Conservation (phyloP, 2,888 invertebrate genomes). For the Xanthia icteritia region DNA sequence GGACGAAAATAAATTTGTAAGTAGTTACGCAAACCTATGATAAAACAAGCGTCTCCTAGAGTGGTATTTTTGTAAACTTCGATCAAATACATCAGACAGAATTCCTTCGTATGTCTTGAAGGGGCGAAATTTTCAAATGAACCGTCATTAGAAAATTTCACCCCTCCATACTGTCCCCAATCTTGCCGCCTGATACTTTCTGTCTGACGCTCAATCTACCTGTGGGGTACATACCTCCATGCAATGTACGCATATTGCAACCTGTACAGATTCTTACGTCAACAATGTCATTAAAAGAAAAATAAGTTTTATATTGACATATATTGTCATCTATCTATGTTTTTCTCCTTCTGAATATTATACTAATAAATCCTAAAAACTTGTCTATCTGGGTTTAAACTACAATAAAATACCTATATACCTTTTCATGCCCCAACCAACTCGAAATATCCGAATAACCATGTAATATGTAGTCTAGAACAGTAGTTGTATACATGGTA, state of each 20-base stretch:
- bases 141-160: slow-evolving; percentile 55
- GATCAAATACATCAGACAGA: slow-evolving; percentile 31
- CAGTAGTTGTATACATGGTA: slow-evolving; percentile 2
- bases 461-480: slow-evolving; percentile 23
- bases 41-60: neutral
- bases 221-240: no score
- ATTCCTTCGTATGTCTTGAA: slow-evolving; percentile 17
- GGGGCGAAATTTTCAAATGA: no score
- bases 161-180: slow-evolving; percentile 12
- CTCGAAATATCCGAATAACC: slow-evolving; percentile 16
- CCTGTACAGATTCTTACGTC: no score
- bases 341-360: no score
- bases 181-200: slow-evolving; percentile 36
- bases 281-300: no score
- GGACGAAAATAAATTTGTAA: no score
- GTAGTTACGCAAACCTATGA: neutral
- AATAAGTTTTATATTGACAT: no score
- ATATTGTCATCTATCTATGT: no score
- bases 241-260: no score
- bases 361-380: no score
- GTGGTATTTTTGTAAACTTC: slow-evolving; percentile 2
- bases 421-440: slow-evolving; percentile 37
- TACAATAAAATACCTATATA: no score
- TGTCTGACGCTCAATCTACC: slow-evolving; percentile 42
- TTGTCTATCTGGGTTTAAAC: no score